Evolutionary conservation across 1,140 invertebrate species (phyloP).

Genomic region (Archivesica marissinica): DNA sequence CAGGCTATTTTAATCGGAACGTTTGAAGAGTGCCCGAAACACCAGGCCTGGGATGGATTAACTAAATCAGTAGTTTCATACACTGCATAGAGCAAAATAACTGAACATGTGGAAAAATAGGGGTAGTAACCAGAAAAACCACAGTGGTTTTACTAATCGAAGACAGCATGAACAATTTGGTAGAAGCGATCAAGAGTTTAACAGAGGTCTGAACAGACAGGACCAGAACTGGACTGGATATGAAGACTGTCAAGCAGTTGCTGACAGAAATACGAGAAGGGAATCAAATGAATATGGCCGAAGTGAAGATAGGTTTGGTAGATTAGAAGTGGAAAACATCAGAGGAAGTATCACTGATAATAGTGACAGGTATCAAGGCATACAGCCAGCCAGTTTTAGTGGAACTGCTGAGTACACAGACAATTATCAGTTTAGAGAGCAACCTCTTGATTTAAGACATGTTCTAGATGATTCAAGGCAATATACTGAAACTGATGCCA

Average conservation of each 20-base stretch:
- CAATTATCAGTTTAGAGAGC: background rate
- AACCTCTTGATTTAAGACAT: background rate
- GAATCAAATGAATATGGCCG: background rate
- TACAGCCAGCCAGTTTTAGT: background rate
- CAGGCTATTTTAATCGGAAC: too few species aligned
- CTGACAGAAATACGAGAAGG: background rate
- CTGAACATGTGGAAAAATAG: constrained; percentile 5
- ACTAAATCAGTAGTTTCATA: too few species aligned
- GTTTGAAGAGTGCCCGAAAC: too few species aligned
- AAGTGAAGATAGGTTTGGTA: background rate
- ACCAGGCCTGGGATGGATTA: too few species aligned
- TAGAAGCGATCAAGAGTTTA: background rate
- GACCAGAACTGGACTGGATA: background rate
- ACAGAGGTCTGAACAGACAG: background rate
- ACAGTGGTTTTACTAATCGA: background rate
- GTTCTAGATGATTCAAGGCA: too few species aligned
- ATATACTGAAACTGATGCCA: too few species aligned
- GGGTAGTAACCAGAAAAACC: background rate
- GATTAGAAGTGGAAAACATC: background rate
- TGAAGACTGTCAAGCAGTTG: background rate
- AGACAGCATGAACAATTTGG: background rate
- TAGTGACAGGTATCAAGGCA: background rate
- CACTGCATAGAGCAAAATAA: background rate
- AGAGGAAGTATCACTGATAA: background rate
- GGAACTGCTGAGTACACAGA: background rate